A percentile compares a stretch with the other conserved stretches of the same genome.
These are phyloP conservation scores for Trilocha varians DNA, from an alignment of 2,888 invertebrate genomes.

Conservation along the genomic window DNA sequence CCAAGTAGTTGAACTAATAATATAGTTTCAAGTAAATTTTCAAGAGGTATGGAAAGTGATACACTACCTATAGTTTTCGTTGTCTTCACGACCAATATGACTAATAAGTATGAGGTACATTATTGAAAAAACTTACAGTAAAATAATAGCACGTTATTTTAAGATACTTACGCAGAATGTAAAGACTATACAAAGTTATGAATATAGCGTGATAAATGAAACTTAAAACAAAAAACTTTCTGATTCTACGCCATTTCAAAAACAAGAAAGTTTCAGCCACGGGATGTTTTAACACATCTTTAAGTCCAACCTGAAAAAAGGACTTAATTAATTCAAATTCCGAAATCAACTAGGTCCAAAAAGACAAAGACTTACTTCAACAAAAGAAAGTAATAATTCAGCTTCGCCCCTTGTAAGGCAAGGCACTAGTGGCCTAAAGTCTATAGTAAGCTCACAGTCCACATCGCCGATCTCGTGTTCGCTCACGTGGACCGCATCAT, in stretches of 20 bases:
- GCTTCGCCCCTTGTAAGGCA: constrained; percentile 77
- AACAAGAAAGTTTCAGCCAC: constrained; percentile 88
- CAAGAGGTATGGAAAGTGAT: no score
- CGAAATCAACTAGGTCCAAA: not conserved
- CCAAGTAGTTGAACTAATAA: no score
- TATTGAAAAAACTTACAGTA: no score
- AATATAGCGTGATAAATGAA: constrained; percentile 84
- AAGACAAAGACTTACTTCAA: constrained; percentile 64
- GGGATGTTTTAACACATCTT: constrained; percentile 86
- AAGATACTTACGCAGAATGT: constrained; percentile 74
- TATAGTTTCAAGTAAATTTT: no score
- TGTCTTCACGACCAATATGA: no score
- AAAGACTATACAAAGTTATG: constrained; percentile 82
- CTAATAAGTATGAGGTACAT: no score
- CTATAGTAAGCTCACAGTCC: constrained; percentile 82
- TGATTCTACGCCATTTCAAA: constrained; percentile 86
- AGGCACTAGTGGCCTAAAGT: constrained; percentile 76
- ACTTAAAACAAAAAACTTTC: constrained; percentile 86
- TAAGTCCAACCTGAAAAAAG: constrained; percentile 77
- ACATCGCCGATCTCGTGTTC: constrained; percentile 90
- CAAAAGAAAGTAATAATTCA: constrained; percentile 79
- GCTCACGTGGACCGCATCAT: constrained; percentile 82
- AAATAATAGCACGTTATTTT: not conserved
- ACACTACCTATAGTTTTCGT: no score
- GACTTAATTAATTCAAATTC: not conserved